Percentiles rank a stretch among this genome's conserved stretches.
Evolutionary conservation across 2,113 vertebrate genomes (phyloP).

Genomic region (Laterallus jamaicensis): DNA sequence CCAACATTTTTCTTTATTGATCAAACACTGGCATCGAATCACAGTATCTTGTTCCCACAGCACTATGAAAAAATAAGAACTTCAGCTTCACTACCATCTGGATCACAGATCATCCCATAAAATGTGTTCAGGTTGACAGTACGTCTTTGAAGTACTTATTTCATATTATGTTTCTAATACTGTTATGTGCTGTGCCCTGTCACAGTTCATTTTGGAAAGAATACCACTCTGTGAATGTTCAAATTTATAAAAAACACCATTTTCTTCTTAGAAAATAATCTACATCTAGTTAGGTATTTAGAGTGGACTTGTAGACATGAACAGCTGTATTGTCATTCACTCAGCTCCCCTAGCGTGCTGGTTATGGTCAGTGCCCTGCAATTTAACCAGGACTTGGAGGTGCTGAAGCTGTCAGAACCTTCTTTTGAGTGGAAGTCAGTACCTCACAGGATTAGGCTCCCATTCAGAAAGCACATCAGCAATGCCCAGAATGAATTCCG

Average conservation of each 20-base stretch:
- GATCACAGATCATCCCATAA: conserved; percentile 55
- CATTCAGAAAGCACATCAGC: not conserved
- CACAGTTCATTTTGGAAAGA: conserved; percentile 8
- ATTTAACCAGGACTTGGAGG: not conserved
- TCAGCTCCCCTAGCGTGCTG: not conserved
- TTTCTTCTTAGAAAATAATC: not conserved
- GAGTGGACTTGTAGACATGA: not conserved
- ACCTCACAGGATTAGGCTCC: not conserved
- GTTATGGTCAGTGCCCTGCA: not conserved
- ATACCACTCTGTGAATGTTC: not conserved
- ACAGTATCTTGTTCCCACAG: conserved; percentile 20
- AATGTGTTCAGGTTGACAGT: conserved; percentile 30
- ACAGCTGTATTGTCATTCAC: not conserved
- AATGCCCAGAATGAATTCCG: not conserved
- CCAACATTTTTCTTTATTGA: conserved; percentile 59
- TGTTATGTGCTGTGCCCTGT: not conserved
- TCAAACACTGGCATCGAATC: conserved; percentile 11
- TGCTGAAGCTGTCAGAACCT: not conserved
- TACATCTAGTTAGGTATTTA: not conserved
- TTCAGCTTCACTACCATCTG: conserved; percentile 19
- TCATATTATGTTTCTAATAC: not conserved
- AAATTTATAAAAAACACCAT: not conserved
- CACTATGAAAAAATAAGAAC: not conserved
- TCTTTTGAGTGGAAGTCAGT: not conserved
- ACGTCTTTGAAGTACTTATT: conserved; percentile 15